Evolutionary conservation across 2,888 invertebrate species (phyloP).

Genomic region (Mesoligia furuncula): DNA sequence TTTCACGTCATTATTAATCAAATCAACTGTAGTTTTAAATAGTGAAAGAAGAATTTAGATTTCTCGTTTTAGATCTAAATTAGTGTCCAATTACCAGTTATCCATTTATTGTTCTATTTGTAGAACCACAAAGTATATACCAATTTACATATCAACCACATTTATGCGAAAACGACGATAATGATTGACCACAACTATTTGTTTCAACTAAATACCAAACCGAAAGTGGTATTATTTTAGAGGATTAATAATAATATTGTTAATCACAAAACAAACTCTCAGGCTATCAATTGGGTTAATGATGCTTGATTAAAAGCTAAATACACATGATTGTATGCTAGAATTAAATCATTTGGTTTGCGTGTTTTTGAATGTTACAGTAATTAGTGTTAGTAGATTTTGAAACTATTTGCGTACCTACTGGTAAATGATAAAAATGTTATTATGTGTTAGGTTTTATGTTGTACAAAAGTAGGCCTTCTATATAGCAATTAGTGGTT

Average conservation of each 20-base stretch:
- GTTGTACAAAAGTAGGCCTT: no score
- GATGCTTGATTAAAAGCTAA: slow-evolving; percentile 35
- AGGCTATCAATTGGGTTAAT: slow-evolving; percentile 17
- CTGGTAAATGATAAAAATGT: background rate
- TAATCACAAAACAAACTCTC: slow-evolving; percentile 27
- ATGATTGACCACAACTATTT: slow-evolving; percentile 15
- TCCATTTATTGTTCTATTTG: background rate
- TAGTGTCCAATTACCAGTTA: background rate
- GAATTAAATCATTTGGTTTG: slow-evolving; percentile 14
- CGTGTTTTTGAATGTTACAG: slow-evolving; percentile 16
- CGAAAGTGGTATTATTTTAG: slow-evolving; percentile 4
- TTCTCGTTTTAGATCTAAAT: background rate
- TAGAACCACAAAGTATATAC: background rate
- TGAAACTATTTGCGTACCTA: slow-evolving; percentile 4
- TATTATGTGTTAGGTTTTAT: background rate
- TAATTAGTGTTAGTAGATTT: slow-evolving; percentile 2
- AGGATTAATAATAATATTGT: slow-evolving; percentile 1
- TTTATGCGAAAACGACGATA: background rate
- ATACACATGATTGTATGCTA: slow-evolving; percentile 1
- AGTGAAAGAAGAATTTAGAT: no score
- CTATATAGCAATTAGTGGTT: no score
- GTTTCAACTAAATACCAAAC: slow-evolving; percentile 21
- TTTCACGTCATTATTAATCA: background rate
- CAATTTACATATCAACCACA: slow-evolving; percentile 4
- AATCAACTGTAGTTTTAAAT: background rate